Percentiles rank a stretch among this genome's conserved stretches.
phyloP scores from a whole-genome alignment of 2,797 vertebrate genomes.

The Gymnoscopelus microlampas region DNA sequence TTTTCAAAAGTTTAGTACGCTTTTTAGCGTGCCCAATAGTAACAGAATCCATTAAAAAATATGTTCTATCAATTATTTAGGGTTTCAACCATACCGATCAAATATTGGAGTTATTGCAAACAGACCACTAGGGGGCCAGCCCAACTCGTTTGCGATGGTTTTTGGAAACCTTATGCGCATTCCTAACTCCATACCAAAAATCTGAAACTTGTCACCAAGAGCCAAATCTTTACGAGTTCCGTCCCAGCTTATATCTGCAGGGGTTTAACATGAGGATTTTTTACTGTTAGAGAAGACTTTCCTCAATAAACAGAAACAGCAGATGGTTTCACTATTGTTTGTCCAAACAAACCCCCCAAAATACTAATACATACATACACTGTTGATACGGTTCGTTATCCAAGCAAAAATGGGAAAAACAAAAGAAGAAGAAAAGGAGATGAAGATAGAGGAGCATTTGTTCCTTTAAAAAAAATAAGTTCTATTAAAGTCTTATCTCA shows the following conservation, averaged over 20 bases:
- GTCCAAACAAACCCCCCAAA: slow-evolving; percentile 19
- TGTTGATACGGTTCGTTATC: background rate
- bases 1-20: too few relatives aligned
- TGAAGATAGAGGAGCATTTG: background rate
- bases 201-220: too few relatives aligned
- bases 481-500: background rate
- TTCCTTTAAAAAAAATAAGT: background rate
- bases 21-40: too few relatives aligned
- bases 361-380: slow-evolving; percentile 36
- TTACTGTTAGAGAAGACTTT: slow-evolving; percentile 58
- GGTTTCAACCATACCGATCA: too few relatives aligned
- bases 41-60: too few relatives aligned
- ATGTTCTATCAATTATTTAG: too few relatives aligned
- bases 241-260: slow-evolving; percentile 21
- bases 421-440: background rate
- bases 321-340: slow-evolving; percentile 61
- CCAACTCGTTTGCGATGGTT: too few relatives aligned
- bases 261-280: slow-evolving; percentile 56
- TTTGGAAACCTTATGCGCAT: too few relatives aligned
- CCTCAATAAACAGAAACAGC: slow-evolving; percentile 61
- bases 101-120: too few relatives aligned
- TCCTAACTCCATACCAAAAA: too few relatives aligned
- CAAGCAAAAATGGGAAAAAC: background rate
- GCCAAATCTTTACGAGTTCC: too few relatives aligned
- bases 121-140: too few relatives aligned